Percentiles rank a stretch among this genome's conserved stretches.
Evolutionary conservation across 2,888 invertebrate species (phyloP).

Genomic region (Campopleginae sp.): DNA sequence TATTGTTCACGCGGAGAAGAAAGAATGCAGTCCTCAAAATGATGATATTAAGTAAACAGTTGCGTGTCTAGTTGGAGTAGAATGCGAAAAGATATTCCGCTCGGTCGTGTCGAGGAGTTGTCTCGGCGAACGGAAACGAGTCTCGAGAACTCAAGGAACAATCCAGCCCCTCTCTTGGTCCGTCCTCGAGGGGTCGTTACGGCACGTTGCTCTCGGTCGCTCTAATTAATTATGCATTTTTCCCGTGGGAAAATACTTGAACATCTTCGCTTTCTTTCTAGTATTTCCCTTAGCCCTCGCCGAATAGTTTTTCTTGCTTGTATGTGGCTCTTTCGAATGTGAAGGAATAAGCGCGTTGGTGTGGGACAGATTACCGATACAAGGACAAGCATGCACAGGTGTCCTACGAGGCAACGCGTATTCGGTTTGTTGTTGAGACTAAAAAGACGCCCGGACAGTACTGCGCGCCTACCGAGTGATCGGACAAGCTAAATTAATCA

Average conservation of each 20-base stretch:
- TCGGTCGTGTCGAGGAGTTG: conserved; percentile 38
- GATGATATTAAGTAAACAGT: neutral
- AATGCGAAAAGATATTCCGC: conserved; percentile 30
- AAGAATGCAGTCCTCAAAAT: neutral
- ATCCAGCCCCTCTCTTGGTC: conserved; percentile 42
- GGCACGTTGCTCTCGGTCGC: conserved; percentile 61
- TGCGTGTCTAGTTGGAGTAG: neutral
- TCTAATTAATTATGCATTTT: conserved; percentile 75
- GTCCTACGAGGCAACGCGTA: neutral
- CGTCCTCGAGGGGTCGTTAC: conserved; percentile 63
- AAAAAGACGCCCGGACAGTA: neutral
- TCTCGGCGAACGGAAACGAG: conserved; percentile 64
- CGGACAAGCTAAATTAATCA: neutral
- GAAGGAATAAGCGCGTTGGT: neutral
- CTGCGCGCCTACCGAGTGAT: neutral
- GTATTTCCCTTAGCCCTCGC: neutral
- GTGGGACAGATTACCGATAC: neutral
- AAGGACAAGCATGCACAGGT: conserved; percentile 5
- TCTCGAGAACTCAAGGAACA: conserved; percentile 48
- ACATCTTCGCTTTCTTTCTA: neutral
- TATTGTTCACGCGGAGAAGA: neutral
- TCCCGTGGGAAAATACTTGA: conserved; percentile 76
- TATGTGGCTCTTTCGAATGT: neutral
- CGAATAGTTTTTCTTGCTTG: neutral
- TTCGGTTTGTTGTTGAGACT: neutral